Percentiles rank a stretch among this genome's conserved stretches.
phyloP scores from a whole-genome alignment of 2,113 vertebrate genomes.

The Cygnus buccinator region DNA sequence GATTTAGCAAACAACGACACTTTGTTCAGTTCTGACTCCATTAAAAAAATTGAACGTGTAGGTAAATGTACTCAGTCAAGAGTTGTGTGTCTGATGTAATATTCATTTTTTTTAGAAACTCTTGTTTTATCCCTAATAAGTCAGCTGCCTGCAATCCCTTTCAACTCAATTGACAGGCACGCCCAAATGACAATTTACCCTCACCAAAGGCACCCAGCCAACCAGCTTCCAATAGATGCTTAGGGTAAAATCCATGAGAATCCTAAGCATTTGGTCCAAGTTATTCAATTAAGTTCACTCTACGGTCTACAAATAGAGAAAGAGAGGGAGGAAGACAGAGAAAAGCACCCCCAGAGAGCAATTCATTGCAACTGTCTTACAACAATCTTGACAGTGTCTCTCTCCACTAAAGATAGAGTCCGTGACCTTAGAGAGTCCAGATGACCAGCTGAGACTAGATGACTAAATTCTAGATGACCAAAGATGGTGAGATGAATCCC shows the following conservation, averaged over 20 bases:
- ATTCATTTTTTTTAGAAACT: neutral
- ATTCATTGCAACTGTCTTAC: slow-evolving; percentile 19
- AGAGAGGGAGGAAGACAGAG: neutral
- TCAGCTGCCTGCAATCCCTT: neutral
- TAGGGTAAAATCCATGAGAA: neutral
- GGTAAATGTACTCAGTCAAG: neutral
- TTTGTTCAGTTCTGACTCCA: neutral
- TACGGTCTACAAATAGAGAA: neutral
- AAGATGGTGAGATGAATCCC: neutral
- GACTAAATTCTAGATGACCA: neutral
- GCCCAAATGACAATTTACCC: neutral
- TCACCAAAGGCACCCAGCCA: neutral
- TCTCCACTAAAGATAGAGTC: slow-evolving; percentile 6
- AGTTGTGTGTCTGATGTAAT: neutral
- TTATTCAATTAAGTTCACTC: neutral
- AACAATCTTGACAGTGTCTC: neutral
- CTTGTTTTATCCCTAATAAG: neutral
- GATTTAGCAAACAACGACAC: neutral
- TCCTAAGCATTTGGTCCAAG: neutral
- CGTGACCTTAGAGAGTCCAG: slow-evolving; percentile 19
- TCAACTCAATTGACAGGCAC: neutral
- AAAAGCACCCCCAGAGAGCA: neutral
- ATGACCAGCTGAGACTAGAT: neutral
- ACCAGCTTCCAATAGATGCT: neutral
- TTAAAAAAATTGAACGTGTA: neutral